Evolutionary conservation across 2,888 invertebrate genomes (phyloP).

Genomic region (Cheilosia impressa): DNA sequence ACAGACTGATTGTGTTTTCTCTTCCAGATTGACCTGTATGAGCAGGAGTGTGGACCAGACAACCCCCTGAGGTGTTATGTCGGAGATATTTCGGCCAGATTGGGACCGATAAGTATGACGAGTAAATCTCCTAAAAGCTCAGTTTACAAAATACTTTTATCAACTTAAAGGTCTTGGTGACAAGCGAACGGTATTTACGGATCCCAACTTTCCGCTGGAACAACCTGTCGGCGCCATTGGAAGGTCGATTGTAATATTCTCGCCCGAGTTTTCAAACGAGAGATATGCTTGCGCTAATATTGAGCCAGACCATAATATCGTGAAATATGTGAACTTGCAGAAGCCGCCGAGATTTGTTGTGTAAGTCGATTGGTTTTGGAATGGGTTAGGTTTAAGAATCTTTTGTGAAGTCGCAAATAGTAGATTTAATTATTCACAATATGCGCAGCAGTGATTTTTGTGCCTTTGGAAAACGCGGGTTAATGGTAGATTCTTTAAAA

Average conservation of each 20-base stretch:
- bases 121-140: too few species aligned
- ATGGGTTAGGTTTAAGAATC: background rate
- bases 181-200: slow-evolving; percentile 90
- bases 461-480: too few species aligned
- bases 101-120: slow-evolving; percentile 89
- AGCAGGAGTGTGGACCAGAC: slow-evolving; percentile 93
- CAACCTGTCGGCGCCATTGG: slow-evolving; percentile 91
- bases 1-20: background rate
- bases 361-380: slow-evolving; percentile 84
- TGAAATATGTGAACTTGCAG: slow-evolving; percentile 94
- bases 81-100: slow-evolving; percentile 93
- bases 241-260: slow-evolving; percentile 92
- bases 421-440: too few species aligned
- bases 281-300: slow-evolving; percentile 96
- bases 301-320: slow-evolving; percentile 94
- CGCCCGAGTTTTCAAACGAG: slow-evolving; percentile 88
- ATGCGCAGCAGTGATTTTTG: background rate
- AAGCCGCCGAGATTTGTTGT: slow-evolving; percentile 94
- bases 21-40: slow-evolving; percentile 91
- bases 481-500: too few species aligned
- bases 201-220: slow-evolving; percentile 94
- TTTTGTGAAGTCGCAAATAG: too few species aligned
- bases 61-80: slow-evolving; percentile 95
- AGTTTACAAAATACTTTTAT: slow-evolving; percentile 5
- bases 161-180: slow-evolving; percentile 87